phyloP scores from a whole-genome alignment of 2,113 vertebrate species.

The Ia io region DNA sequence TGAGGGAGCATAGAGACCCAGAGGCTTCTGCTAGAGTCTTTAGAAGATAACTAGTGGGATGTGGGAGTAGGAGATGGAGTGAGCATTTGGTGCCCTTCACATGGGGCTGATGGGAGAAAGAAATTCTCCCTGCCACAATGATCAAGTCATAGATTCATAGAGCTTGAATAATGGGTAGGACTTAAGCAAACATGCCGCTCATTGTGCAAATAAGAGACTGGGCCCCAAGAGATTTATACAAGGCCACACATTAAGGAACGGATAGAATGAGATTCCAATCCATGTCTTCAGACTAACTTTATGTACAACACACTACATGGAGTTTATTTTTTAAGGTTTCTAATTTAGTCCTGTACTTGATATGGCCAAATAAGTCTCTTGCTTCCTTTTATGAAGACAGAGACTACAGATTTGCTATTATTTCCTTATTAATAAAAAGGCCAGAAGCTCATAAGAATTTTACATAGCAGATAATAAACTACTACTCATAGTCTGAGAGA shows the following conservation, averaged over 20 bases:
- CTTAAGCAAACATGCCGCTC: not conserved
- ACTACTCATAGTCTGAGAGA: not conserved
- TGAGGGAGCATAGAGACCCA: not conserved
- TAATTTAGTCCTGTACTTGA: constrained; percentile 1
- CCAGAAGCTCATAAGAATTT: not conserved
- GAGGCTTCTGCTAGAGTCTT: not conserved
- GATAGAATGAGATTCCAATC: not conserved
- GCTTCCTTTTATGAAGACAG: constrained; percentile 14
- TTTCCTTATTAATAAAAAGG: constrained; percentile 34
- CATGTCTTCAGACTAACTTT: not conserved
- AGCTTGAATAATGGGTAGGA: not conserved
- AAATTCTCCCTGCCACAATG: not conserved
- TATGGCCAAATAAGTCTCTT: not conserved
- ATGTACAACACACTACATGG: not conserved
- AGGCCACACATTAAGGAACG: not conserved
- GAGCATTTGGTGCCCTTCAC: not conserved
- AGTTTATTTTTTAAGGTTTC: constrained; percentile 11
- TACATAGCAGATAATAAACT: constrained; percentile 11
- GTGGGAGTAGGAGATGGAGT: not conserved
- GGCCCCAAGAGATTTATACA: not conserved
- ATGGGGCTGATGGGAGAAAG: not conserved
- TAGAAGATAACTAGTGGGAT: not conserved
- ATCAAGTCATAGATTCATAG: not conserved
- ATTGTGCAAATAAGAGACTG: not conserved
- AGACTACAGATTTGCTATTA: not conserved